Evolutionary conservation across 2,797 vertebrate genomes (phyloP).

Genomic region (Sparidentex hasta): DNA sequence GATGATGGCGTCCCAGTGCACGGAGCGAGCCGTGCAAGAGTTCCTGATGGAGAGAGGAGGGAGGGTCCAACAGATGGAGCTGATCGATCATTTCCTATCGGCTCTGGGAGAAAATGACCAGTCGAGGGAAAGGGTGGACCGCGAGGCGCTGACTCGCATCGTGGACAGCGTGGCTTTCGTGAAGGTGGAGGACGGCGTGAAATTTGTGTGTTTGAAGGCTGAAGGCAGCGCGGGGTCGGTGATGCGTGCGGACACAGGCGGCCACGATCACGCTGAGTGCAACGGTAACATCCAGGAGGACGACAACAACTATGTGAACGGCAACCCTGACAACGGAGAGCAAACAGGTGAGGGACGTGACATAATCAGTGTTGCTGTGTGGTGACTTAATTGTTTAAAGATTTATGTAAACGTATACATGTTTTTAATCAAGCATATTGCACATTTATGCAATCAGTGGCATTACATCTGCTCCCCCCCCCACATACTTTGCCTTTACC

Average conservation of each 20-base stretch:
- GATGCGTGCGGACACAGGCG: conserved; percentile 66
- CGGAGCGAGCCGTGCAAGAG: conserved; percentile 85
- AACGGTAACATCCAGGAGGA: conserved; percentile 72
- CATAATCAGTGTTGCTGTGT: neutral
- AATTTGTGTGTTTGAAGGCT: conserved; percentile 87
- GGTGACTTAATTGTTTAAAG: neutral
- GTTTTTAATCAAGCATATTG: neutral
- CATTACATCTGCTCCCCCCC: neutral
- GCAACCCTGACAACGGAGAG: conserved; percentile 61
- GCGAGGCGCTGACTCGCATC: conserved; percentile 84
- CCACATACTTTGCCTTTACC: neutral
- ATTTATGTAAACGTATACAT: neutral
- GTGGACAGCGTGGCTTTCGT: conserved; percentile 90
- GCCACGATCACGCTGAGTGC: conserved; percentile 66
- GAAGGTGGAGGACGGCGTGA: conserved; percentile 87
- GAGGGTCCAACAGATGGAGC: conserved; percentile 89
- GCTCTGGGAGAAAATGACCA: conserved; percentile 70
- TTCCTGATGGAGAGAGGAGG: conserved; percentile 90
- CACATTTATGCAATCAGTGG: neutral
- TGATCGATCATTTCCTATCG: conserved; percentile 90
- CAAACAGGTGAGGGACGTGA: conserved; percentile 63
- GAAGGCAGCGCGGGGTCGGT: conserved; percentile 75
- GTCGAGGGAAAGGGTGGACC: conserved; percentile 75
- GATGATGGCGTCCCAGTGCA: conserved; percentile 85
- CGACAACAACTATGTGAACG: conserved; percentile 69